Base-by-base conservation (phyloP, 1,140 invertebrate genomes). In the Alviniconcha marisindica region DNA sequence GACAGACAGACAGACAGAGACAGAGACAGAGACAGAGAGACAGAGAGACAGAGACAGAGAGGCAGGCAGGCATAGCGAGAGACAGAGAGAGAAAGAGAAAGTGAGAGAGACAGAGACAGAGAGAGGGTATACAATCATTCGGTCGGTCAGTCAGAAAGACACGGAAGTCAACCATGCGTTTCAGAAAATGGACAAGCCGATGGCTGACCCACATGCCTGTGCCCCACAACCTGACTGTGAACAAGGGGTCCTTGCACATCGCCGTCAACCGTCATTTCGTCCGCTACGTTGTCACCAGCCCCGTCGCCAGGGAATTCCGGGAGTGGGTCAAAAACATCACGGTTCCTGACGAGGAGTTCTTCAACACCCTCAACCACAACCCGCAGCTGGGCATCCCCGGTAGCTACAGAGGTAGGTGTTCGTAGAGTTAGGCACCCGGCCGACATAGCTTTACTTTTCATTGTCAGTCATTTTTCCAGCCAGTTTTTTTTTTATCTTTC, bases 271-370 rank as follows among this genome's bases (percentile, higher is more conserved):
- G 89, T 51, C 73, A 63, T 15, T 91, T 88, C 73, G 85, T 89
- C 36, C 82, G 87, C 71, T 90, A 79, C 80, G 73, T 85, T 15
- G 56, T 87, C 33, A 51, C 81, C 63, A 79, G 71, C 44, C 66
- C 78, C 33, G 56, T 77, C 18, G 82, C 86, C 60, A 66, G 48
- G 21, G 84, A 83, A 21, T 83, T 91, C 15, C 44, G 87, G 7
- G 71, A 90, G 0, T 90, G 89, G 89, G 44, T 77, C 31, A 77
- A 81, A 44, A 80, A 86, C 28, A 90, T 83, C 5, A 54, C 24
- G 21, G 76, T 85, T 28, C 89, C 90, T 12, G 89, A 91, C 71
- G 90, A 91, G 66, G 69, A 66, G 4, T 87, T 89, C 69, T 90
- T 88, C 78, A 40, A 71, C 33, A 81, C 85, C 21, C 73, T 88